Evolutionary conservation across 2,888 invertebrate species (phyloP), one percentile per base, ranked within the genome.

Genomic region (Caenorhabditis japonica): DNA sequence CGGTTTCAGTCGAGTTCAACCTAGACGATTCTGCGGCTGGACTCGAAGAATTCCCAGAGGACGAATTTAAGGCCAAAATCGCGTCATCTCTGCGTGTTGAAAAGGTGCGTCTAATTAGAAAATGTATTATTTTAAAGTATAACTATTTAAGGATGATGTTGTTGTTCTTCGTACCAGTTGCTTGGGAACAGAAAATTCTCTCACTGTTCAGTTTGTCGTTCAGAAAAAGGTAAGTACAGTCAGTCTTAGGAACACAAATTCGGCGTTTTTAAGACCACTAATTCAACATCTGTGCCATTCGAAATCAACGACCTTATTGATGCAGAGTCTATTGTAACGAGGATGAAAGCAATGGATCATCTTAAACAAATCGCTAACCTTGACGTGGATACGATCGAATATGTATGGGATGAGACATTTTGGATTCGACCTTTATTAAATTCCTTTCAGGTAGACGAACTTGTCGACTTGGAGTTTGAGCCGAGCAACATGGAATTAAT

Each of bases 151-250:
- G 84, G 79, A 83, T 12, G 76, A 81, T 43, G 77, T 84, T 36
- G 25, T 84, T 17, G 62, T 84, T 53, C 74, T 84, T 15, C 78
- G 84, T 7, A 70, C 77, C 15, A 72, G 66, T 19, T 84, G 84
- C 52, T n/a, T 59, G 8, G 76, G 73, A 44, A 72, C 75, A 12
- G 82, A 79, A n/a, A 75, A 81, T 49, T 60, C 58, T 7, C 53
- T 84, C 7, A 70, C 76, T 12, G 80, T 84, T 33, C 84, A 84
- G 60, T 84, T 84, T 47, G 82, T 75, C 10, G 75, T 84, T 39
- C 61, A 76, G 49, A 82, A 82, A 43, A 77, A 78, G 44, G 81
- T 70, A 23, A 13, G 21, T 39, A n/a, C 34, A 51, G 34, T 34
- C 44, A 5, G 46, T 39, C 10, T 17, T 17, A 33, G 21, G 41